Evolutionary conservation across 2,888 invertebrate genomes (phyloP), one percentile per base, ranked within the genome.

Genomic region (Monoplex corrugatus): DNA sequence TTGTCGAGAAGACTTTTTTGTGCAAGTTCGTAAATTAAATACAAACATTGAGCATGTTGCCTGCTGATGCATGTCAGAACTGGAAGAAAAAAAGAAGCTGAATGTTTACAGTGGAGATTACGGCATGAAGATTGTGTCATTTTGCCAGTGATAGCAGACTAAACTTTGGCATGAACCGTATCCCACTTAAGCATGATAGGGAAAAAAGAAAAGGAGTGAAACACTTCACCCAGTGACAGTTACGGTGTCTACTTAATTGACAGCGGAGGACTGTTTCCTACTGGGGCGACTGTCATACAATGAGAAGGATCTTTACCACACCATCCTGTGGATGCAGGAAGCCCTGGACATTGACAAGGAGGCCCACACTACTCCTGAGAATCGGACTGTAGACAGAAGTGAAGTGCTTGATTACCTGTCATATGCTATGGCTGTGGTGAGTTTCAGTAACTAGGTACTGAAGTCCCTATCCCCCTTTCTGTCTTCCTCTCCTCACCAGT

Each of bases 241-340:
- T 40, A 32, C 44, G 5, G 16, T 83, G 5, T 38, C 3, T 45
- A 35, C 86, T 93, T 89, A 35, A 84, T 93, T 89, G 16, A 96
- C 97, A 95, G 98, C 99, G 10, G 98, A 98, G 89, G 99, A 99
- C 96, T 99, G 99, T 95, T 99, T 98, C 96, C 99, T 99, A 96
- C 97, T 99, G 87, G 99, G 99, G 0, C 97, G 98, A 63, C 98
- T 98, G 93, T 97, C 98, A 10, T 99, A 99, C 96, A 98, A 98
- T 94, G 97, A 98, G 93, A 98, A 98, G 72, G 99, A 99, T 96
- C 98, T 97, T 95, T 98, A 98, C 94, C 99, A 99, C 96, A 98
- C 98, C 0, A 97, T 98, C 8, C 97, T 98, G 87, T 99, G 99
- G 99, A 99, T 99, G 99, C 97, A 97, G 93, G 98, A 98, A 96